Percentiles rank a stretch among this genome's conserved stretches.
These are phyloP conservation scores for Rhabdomys pumilio DNA, from an alignment of 2,797 vertebrate genomes.

Conservation along the genomic window DNA sequence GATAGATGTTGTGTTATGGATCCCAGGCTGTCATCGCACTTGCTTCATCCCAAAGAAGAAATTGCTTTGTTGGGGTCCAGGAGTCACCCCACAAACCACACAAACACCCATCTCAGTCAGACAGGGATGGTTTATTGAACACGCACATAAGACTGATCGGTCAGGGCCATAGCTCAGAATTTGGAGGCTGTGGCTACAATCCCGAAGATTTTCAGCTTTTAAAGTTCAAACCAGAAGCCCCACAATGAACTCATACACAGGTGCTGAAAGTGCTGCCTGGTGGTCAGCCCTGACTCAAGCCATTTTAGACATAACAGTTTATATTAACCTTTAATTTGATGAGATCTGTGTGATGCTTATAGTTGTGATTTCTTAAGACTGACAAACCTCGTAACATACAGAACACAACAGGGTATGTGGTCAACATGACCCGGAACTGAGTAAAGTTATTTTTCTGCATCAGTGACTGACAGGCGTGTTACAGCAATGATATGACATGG, in stretches of 20 bases:
- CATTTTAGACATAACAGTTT: neutral
- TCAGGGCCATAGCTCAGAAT: neutral
- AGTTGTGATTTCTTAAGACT: neutral
- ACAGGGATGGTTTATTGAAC: neutral
- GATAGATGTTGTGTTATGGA: neutral
- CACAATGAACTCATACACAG: neutral
- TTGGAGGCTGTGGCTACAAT: neutral
- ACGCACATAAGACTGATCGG: neutral
- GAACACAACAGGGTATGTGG: neutral
- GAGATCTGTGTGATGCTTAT: neutral
- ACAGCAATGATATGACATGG: too few species aligned
- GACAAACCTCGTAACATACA: neutral
- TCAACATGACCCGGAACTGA: neutral
- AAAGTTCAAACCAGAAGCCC: too few species aligned
- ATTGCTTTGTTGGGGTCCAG: neutral
- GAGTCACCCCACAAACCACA: neutral
- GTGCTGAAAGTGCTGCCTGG: neutral
- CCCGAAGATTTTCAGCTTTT: neutral
- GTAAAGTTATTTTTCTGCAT: neutral
- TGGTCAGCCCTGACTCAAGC: neutral
- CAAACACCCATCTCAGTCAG: neutral
- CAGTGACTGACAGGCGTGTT: neutral
- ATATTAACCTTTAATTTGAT: neutral
- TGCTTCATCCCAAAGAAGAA: neutral
- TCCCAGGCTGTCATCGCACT: neutral